A percentile compares a stretch with the other conserved stretches of the same genome.
Conservation (phyloP, 1,140 invertebrate species). For the Tetramorium simillimum region DNA sequence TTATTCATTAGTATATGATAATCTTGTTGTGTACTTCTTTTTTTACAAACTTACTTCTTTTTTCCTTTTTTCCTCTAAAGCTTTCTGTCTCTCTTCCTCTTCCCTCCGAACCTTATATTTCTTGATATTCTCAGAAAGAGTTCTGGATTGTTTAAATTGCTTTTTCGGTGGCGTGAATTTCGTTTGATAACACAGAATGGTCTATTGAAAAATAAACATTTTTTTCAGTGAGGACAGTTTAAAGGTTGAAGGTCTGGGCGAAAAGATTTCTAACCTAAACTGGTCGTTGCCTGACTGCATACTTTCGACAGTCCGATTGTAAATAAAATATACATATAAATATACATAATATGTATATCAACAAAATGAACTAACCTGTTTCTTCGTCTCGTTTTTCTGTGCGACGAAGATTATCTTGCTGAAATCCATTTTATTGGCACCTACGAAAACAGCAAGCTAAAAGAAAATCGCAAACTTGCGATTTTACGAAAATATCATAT, state of each 20-base stretch:
- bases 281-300: not conserved
- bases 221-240: not conserved
- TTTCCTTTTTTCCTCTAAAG: slow-evolving; percentile 88
- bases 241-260: not conserved
- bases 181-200: slow-evolving; percentile 89
- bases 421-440: slow-evolving; percentile 87
- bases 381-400: slow-evolving; percentile 86
- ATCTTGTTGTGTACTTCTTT: not conserved
- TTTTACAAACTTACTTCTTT: slow-evolving; percentile 82
- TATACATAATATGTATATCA: not conserved
- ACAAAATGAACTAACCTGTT: slow-evolving; percentile 67
- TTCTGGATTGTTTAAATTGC: slow-evolving; percentile 88
- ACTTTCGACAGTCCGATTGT: not conserved
- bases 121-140: slow-evolving; percentile 91
- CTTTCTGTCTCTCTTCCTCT: slow-evolving; percentile 90
- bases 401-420: slow-evolving; percentile 87
- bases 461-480: not conserved
- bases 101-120: slow-evolving; percentile 93
- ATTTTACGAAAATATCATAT: not conserved
- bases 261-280: not conserved
- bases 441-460: not conserved
- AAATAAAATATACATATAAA: slow-evolving; percentile 38
- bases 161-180: slow-evolving; percentile 94
- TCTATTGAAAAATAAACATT: slow-evolving; percentile 67
- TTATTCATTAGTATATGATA: too few relatives aligned